Base-by-base conservation (phyloP, 2,113 vertebrate genomes). In the Amphiprion ocellaris region DNA sequence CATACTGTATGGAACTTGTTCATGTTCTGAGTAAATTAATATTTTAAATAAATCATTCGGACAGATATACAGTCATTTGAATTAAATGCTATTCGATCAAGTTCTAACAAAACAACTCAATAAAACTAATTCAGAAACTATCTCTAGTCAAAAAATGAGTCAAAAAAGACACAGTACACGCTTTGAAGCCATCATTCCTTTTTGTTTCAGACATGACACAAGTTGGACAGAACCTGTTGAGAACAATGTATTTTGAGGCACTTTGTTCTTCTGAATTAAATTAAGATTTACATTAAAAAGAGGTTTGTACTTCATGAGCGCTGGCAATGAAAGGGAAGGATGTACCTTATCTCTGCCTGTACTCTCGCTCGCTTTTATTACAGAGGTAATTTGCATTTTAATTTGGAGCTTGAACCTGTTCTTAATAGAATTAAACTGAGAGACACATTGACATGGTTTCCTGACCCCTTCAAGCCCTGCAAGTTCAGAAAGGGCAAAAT, bases 381-480 rank as follows among this genome's bases (percentile, higher is more conserved):
- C 73, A 14, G 77, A 93, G 77, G 90, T 90, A 92, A 94, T 95
- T 95, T 94, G 93, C 95, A 95, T 94, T 95, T 95, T 95, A 94
- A 95, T 95, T 95, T 89, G 91, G 81, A 91, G 92, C 90, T 91
- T 92, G 88, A 94, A 94, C 94, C 92, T 94, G 63, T 33, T 74
- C 90, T 92, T 94, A 94, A 95, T 94, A 94, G 92, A 95, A 95
- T 94, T 94, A 93, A 90, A 91, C 89, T 64, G 81, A 89, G 79
- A 87, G 89, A 91, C 89, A 84, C 81, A 58, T 87, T 90, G 89
- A 91, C 90, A 93, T 89, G 80, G 81, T 92, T 92, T 90, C 82
- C 74, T 93, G 90, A 92, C 89, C 91, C 76, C 39, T 77, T 39
- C 59, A 76, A 85, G 77, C 70, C 74, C 66, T 55, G 68, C 77